Evolutionary conservation across 1,140 invertebrate genomes (phyloP), one percentile per base, ranked within the genome.

Genomic region (Galleria mellonella): DNA sequence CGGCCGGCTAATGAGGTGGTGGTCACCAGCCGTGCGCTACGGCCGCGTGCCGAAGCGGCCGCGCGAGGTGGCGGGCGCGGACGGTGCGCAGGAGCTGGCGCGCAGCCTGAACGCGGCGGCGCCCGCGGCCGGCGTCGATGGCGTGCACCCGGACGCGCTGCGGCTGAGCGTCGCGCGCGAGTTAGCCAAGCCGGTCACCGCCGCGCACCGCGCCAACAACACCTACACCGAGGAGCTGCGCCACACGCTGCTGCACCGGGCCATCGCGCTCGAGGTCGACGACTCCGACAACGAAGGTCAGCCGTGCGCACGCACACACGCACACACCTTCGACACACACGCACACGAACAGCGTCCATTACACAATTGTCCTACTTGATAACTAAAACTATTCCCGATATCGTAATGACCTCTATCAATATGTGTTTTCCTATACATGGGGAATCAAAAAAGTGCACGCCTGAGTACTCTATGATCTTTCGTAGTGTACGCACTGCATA

Each of bases 11-110:
- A 61, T 57, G 45, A 55, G 43, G 43, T 39, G 49, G 36, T 46
- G 56, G 59, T 69, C 31, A 28, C 11, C 88, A 98, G 97, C 97
- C 72, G 97, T 98, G 35, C 89, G 97, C 66, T 98, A 98, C 89
- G 97, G 97, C 36, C 90, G 97, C 44, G 96, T 98, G 47, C 97
- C 97, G 35, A 98, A 98, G 85, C 89, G 96, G 62, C 94, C 95
- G 11, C 89, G 96, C 55, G 96, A 97, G 39, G 49, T 47, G 3
- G 51, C 53, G 1, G 55, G 42, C 33, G 52, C 61, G 13, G 64
- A 75, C 40, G 75, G 55, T 43, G 66, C 66, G 51, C 66, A 60
- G 15, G 76, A 73, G 32, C 62, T 57, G 10, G 55, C 69, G 5
- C 62, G 57, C 35, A 65, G 56, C 29, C 49, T 62, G 30, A 43